These are phyloP conservation scores for Acrocyrtus sp. DNA, from an alignment of 2,888 invertebrate species.

Conservation along the genomic window DNA sequence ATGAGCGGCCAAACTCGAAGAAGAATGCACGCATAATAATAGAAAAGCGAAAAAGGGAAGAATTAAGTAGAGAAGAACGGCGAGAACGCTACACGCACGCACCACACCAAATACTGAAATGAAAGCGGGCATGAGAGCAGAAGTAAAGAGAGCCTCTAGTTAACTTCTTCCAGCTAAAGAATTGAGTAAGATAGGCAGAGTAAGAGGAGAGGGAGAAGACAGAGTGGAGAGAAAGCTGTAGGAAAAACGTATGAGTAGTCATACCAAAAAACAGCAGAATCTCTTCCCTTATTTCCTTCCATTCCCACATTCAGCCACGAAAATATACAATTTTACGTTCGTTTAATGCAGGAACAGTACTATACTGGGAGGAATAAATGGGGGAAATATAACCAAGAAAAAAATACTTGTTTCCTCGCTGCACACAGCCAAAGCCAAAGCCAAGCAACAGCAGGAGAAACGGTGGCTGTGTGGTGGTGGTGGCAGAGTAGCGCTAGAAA, in stretches of 20 bases:
- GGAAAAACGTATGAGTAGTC: too few relatives aligned
- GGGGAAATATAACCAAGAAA: too few relatives aligned
- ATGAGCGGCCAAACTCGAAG: conserved; percentile 1
- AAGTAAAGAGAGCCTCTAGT: conserved; percentile 21
- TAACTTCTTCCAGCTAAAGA: conserved; percentile 11
- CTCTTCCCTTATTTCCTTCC: background rate
- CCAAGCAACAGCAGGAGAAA: background rate
- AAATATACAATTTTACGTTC: too few relatives aligned
- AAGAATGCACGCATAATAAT: conserved; percentile 14
- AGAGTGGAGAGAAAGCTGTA: too few relatives aligned
- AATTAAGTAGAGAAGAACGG: conserved; percentile 42
- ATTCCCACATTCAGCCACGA: background rate
- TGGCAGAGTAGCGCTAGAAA: too few relatives aligned
- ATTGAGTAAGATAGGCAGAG: background rate
- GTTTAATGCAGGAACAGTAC: too few relatives aligned
- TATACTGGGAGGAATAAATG: too few relatives aligned
- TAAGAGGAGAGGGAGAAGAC: conserved; percentile 15
- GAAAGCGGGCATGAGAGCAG: conserved; percentile 36
- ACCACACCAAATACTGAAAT: conserved; percentile 50
- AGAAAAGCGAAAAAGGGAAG: conserved; percentile 51
- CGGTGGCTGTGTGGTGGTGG: too few relatives aligned
- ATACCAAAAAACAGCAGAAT: background rate
- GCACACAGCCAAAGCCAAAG: too few relatives aligned
- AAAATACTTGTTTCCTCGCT: too few relatives aligned
- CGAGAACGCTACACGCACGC: conserved; percentile 36